Conservation (phyloP, 1,140 invertebrate genomes). For the Meloidogyne chitwoodi region DNA sequence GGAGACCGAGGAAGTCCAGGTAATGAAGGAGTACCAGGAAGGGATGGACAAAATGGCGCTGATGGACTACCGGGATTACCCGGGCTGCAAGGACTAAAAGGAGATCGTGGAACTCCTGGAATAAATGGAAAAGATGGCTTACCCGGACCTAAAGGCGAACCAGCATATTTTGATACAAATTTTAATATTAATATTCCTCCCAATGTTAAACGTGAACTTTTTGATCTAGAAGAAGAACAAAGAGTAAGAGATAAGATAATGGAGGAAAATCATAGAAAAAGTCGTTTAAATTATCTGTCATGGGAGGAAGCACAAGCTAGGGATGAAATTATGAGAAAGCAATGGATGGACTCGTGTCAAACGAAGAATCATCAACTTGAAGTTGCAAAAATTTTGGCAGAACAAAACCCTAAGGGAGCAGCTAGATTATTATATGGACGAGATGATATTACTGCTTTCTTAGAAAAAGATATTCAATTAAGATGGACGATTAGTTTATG, state of each 20-base stretch:
- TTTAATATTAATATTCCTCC: too few species aligned
- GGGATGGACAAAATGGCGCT: too few species aligned
- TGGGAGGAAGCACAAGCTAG: background rate
- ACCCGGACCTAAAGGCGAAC: background rate
- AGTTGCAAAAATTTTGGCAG: constrained; percentile 1
- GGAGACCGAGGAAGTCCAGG: too few species aligned
- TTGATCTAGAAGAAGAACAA: background rate
- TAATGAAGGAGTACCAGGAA: too few species aligned
- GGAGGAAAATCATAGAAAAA: background rate
- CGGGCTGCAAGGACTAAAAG: background rate
- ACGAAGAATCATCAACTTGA: background rate
- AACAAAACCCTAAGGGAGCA: background rate
- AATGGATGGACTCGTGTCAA: background rate
- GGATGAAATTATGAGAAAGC: background rate
- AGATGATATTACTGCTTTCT: constrained; percentile 1
- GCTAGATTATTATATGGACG: background rate
- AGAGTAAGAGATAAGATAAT: background rate
- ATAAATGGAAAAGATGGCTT: background rate
- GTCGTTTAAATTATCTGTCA: background rate
- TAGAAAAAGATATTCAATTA: background rate
- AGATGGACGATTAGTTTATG: background rate
- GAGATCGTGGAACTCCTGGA: background rate
- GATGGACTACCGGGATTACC: too few species aligned
- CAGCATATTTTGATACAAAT: background rate
- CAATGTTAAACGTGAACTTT: background rate